These are phyloP conservation scores for Ptilodon capucinus DNA, from an alignment of 2,888 invertebrate species.

Conservation along the genomic window DNA sequence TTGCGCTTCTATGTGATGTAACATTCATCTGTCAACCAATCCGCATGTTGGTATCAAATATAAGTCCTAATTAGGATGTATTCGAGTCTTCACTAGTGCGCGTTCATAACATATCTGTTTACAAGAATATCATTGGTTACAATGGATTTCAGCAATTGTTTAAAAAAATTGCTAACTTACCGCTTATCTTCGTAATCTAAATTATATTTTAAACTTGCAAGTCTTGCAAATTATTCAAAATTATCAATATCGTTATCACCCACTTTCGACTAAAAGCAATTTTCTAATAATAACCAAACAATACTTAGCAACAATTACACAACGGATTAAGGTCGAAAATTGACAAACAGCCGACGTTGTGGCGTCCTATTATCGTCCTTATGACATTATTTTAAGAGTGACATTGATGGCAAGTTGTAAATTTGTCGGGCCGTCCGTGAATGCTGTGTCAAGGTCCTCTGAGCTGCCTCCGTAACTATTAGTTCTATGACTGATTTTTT, in stretches of 20 bases:
- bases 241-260: background rate
- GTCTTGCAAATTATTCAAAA: background rate
- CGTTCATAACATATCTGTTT: too few relatives aligned
- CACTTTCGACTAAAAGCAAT: background rate
- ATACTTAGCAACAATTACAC: background rate
- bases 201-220: background rate
- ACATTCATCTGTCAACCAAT: too few relatives aligned
- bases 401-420: slow-evolving; percentile 22
- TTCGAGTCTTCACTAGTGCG: too few relatives aligned
- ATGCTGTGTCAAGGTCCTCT: slow-evolving; percentile 37
- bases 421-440: slow-evolving; percentile 20
- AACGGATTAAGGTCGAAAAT: slow-evolving; percentile 12
- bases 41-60: too few relatives aligned
- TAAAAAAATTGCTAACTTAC: too few relatives aligned
- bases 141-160: too few relatives aligned
- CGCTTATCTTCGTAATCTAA: too few relatives aligned
- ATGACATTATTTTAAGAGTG: slow-evolving; percentile 22
- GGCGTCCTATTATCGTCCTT: slow-evolving; percentile 23
- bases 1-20: too few relatives aligned
- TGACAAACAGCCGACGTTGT: slow-evolving; percentile 15
- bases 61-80: too few relatives aligned
- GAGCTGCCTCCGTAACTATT: slow-evolving; percentile 12
- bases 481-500: slow-evolving; percentile 19
- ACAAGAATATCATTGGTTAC: too few relatives aligned
- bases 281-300: slow-evolving; percentile 1